phyloP scores from a whole-genome alignment of 2,888 invertebrate species.

The Euplagia quadripunctaria region DNA sequence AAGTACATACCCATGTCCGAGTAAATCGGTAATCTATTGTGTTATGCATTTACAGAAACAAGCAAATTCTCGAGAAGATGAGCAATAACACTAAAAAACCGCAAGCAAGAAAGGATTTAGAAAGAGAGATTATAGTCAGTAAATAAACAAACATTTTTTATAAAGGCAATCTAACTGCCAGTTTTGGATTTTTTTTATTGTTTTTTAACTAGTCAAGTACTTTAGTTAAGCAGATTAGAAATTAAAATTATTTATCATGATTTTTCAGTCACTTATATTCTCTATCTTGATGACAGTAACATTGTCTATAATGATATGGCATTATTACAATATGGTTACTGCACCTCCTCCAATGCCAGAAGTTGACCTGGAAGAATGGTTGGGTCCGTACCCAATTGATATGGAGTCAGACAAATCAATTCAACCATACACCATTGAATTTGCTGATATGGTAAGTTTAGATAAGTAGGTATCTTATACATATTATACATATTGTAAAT shows the following conservation, averaged over 20 bases:
- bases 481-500: not conserved
- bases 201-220: not conserved
- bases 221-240: not conserved
- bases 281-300: not conserved
- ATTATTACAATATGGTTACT: not conserved
- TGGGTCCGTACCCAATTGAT: constrained; percentile 86
- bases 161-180: not conserved
- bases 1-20: not conserved
- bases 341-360: constrained; percentile 59
- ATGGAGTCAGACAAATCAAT: constrained; percentile 83
- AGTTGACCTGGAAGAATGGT: constrained; percentile 82
- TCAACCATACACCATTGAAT: constrained; percentile 87
- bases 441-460: constrained; percentile 87
- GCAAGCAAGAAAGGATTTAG: not conserved
- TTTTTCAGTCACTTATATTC: not conserved
- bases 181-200: too few species aligned
- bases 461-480: not conserved
- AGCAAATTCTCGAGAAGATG: not conserved
- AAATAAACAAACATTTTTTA: not conserved
- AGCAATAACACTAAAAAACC: not conserved
- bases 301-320: not conserved
- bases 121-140: not conserved
- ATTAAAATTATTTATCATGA: not conserved
- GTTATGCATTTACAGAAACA: not conserved
- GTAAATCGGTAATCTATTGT: not conserved